Evolutionary conservation across 2,888 invertebrate species (phyloP).

Genomic region (Lochmaea crataegi): DNA sequence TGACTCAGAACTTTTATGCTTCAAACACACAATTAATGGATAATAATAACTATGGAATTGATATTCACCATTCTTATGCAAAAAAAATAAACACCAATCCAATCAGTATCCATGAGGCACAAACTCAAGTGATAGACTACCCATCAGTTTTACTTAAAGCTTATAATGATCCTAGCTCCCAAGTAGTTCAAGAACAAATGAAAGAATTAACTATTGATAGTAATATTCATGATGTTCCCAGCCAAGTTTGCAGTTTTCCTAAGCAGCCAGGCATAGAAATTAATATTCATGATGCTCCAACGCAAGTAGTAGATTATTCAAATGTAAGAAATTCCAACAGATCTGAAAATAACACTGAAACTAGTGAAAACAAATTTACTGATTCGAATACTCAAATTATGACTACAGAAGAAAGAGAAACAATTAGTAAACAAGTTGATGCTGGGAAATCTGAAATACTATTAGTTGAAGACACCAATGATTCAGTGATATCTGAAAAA

Average conservation of each 20-base stretch:
- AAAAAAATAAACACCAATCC: neutral
- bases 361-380: neutral
- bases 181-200: too few species aligned
- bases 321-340: neutral
- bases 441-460: neutral
- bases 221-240: conserved; percentile 43
- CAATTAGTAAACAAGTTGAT: conserved; percentile 4
- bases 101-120: conserved; percentile 40
- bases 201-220: neutral
- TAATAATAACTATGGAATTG: conserved; percentile 11
- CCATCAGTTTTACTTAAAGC: neutral
- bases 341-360: neutral
- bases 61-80: conserved; percentile 13
- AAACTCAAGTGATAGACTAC: conserved; percentile 42
- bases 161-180: neutral
- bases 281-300: neutral
- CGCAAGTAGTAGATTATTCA: neutral
- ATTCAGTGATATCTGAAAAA: neutral
- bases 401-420: conserved; percentile 7
- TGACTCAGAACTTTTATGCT: conserved; percentile 52
- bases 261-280: neutral
- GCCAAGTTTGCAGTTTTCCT: conserved; percentile 39
- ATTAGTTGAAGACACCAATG: too few species aligned
- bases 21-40: conserved; percentile 50
- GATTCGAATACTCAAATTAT: conserved; percentile 17